phyloP scores from a whole-genome alignment of 2,113 vertebrate species.

The Corynorhinus townsendii region DNA sequence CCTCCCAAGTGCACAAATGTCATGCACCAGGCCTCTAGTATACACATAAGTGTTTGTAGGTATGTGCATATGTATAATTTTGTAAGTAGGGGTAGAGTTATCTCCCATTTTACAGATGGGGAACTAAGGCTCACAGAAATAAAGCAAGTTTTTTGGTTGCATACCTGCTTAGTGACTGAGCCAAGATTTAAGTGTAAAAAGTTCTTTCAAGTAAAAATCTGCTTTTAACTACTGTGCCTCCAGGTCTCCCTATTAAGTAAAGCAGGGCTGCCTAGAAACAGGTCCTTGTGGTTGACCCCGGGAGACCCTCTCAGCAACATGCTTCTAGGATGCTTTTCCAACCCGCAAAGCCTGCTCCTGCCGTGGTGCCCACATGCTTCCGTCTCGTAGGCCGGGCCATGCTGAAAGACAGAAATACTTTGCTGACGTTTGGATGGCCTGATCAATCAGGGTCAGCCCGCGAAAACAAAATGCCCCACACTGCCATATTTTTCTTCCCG shows the following conservation, averaged over 20 bases:
- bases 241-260: neutral
- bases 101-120: neutral
- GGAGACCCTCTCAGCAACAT: neutral
- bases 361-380: rapidly evolving
- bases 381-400: no score
- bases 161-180: neutral
- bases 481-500: neutral
- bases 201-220: neutral
- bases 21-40: neutral
- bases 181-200: neutral
- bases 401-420: neutral
- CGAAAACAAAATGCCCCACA: neutral
- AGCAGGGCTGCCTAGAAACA: neutral
- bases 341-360: neutral
- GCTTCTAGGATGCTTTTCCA: neutral
- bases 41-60: neutral
- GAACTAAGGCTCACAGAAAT: neutral
- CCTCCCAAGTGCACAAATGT: no score
- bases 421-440: neutral
- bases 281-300: neutral
- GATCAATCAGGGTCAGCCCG: neutral
- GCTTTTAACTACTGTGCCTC: neutral
- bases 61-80: neutral
- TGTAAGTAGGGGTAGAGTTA: neutral
- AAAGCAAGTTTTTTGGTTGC: neutral